Evolutionary conservation across 1,140 invertebrate species (phyloP).

Genomic region (Drosophila rhopaloa): DNA sequence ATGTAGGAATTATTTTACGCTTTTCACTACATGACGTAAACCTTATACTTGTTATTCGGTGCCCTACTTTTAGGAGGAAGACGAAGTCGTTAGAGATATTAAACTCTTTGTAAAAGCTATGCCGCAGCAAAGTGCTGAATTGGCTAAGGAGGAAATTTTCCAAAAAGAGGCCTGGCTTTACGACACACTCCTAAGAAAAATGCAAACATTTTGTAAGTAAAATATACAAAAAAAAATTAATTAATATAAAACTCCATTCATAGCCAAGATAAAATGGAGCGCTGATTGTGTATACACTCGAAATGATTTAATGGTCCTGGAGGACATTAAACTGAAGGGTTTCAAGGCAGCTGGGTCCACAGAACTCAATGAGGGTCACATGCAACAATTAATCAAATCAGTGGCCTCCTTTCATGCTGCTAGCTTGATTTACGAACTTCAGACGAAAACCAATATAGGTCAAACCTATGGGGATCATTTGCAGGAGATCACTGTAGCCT

Average conservation of each 20-base stretch:
- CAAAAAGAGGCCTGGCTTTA: conserved; percentile 68
- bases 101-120: conserved; percentile 69
- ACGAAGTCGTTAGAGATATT: neutral
- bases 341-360: conserved; percentile 6
- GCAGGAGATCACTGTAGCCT: conserved; percentile 60
- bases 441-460: conserved; percentile 41
- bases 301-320: conserved; percentile 80
- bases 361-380: conserved; percentile 3
- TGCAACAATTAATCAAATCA: conserved; percentile 59
- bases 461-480: conserved; percentile 56
- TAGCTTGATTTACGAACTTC: conserved; percentile 76
- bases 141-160: conserved; percentile 63
- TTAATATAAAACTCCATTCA: neutral
- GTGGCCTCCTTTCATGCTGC: conserved; percentile 84
- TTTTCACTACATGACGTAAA: neutral
- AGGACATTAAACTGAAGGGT: conserved; percentile 68
- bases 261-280: conserved; percentile 64
- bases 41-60: neutral
- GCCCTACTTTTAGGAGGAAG: conserved; percentile 56
- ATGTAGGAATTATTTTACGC: neutral
- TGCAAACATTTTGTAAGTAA: conserved; percentile 61
- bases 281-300: conserved; percentile 73
- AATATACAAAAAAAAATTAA: neutral
- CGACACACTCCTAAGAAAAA: conserved; percentile 41
- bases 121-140: conserved; percentile 57